phyloP scores from a whole-genome alignment of 2,113 vertebrate genomes.

The pig (Sus scrofa) region T2T-Sscrofa CM000826.6:109237501-109238000 shows the following conservation, averaged over 20 bases:
- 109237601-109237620: neutral
- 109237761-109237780: neutral
- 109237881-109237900: neutral
- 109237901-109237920: neutral
- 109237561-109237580: conserved; percentile 63
- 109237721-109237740: neutral
- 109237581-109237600: neutral
- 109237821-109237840: neutral
- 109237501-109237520: neutral
- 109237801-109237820: conserved; percentile 16
- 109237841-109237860: neutral
- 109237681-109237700: conserved; percentile 50
- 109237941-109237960: neutral
- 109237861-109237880: neutral
- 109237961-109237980: neutral
- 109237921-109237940: neutral
- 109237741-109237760: neutral
- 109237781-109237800: neutral
- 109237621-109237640: neutral
- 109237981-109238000: accelerated
- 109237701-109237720: conserved; percentile 35
- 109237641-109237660: conserved; percentile 38
- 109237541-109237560: conserved; percentile 55
- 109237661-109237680: conserved; percentile 70
- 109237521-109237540: conserved; percentile 61